Evolutionary conservation across 1,140 invertebrate genomes (phyloP).

Genomic region (Mercenaria mercenaria): DNA sequence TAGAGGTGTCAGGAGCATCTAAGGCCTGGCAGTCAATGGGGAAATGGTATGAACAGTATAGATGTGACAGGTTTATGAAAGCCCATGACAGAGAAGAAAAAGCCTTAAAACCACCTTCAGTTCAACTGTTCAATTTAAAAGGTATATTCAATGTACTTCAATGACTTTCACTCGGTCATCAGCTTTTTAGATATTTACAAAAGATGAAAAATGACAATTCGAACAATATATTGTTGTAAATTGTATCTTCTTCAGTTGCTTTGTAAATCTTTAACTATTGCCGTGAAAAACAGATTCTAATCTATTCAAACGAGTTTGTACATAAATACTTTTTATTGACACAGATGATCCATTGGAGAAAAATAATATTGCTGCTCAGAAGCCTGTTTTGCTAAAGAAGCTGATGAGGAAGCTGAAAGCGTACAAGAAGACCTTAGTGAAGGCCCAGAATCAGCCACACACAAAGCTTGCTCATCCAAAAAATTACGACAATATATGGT

Average conservation of each 20-base stretch:
- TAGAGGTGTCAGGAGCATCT: not conserved
- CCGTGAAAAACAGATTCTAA: too few species aligned
- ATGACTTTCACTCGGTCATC: too few species aligned
- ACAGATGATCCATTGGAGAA: conserved; percentile 55
- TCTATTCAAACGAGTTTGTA: too few species aligned
- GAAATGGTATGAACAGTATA: conserved; percentile 34
- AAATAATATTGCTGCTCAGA: conserved; percentile 31
- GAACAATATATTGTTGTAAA: too few species aligned
- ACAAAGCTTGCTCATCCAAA: conserved; percentile 47
- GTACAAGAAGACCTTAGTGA: conserved; percentile 49
- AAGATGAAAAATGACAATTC: too few species aligned
- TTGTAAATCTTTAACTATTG: too few species aligned
- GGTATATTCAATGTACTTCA: not conserved
- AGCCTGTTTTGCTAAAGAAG: conserved; percentile 56
- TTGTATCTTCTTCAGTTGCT: too few species aligned
- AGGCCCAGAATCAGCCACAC: conserved; percentile 38
- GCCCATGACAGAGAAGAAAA: conserved; percentile 31
- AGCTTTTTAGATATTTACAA: too few species aligned
- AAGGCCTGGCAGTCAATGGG: not conserved
- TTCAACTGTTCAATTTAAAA: conserved; percentile 58
- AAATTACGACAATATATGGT: conserved; percentile 50
- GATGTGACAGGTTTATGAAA: conserved; percentile 47
- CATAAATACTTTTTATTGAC: too few species aligned
- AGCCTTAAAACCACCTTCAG: not conserved
- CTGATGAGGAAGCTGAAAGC: conserved; percentile 37